phyloP scores from a whole-genome alignment of 1,140 invertebrate species.

The Fopius arisanus region DNA sequence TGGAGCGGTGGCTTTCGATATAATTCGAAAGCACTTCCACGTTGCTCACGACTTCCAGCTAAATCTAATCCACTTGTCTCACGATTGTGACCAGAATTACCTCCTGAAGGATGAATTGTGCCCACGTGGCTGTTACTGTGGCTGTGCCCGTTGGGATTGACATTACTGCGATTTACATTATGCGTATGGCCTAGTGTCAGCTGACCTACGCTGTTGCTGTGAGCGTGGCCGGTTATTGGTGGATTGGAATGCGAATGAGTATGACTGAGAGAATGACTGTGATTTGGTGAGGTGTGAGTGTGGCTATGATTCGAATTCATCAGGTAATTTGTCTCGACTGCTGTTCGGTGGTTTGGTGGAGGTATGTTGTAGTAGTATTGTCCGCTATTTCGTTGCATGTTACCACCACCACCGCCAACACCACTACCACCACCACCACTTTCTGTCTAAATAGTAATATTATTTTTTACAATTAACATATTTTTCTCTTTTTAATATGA shows the following conservation, averaged over 20 bases:
- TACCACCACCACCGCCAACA: too few relatives aligned
- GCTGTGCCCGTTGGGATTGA: slow-evolving; percentile 53
- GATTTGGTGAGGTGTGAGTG: slow-evolving; percentile 61
- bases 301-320: slow-evolving; percentile 64
- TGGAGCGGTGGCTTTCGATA: slow-evolving; percentile 89
- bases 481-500: neutral
- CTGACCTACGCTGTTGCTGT: slow-evolving; percentile 63
- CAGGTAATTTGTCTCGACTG: slow-evolving; percentile 46
- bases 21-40: slow-evolving; percentile 93
- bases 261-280: slow-evolving; percentile 61
- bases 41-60: slow-evolving; percentile 85
- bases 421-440: too few relatives aligned
- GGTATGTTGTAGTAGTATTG: slow-evolving; percentile 72
- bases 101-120: slow-evolving; percentile 35
- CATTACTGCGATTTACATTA: slow-evolving; percentile 59
- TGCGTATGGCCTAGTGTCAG: slow-evolving; percentile 62
- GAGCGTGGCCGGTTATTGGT: slow-evolving; percentile 59
- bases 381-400: slow-evolving; percentile 55
- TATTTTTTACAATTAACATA: neutral
- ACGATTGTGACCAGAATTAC: slow-evolving; percentile 61
- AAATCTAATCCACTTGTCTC: slow-evolving; percentile 73
- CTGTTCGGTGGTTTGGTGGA: slow-evolving; percentile 61
- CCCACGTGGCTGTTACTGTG: slow-evolving; percentile 50
- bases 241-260: slow-evolving; percentile 68
- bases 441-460: slow-evolving; percentile 47